phyloP scores from a whole-genome alignment of 2,797 vertebrate species.

The Rhabdophis nuchalis region DNA sequence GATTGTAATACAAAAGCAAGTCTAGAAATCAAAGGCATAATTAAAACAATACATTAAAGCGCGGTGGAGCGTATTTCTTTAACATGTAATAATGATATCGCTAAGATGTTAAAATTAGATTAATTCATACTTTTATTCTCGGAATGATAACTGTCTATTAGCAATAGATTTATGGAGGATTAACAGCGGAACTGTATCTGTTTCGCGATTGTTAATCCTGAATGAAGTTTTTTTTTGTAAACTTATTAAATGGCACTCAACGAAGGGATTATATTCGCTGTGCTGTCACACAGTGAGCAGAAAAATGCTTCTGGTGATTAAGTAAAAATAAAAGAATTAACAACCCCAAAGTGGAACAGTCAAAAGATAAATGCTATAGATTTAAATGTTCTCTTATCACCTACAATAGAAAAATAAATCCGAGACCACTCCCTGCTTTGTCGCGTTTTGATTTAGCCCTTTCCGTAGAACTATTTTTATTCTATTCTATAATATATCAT shows the following conservation, averaged over 20 bases:
- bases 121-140: slow-evolving; percentile 53
- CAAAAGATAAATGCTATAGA: not conserved
- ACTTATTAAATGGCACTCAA: slow-evolving; percentile 70
- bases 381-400: not conserved
- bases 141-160: slow-evolving; percentile 58
- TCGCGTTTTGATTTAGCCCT: not conserved
- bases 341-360: slow-evolving; percentile 28
- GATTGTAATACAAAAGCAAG: not conserved
- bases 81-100: slow-evolving; percentile 60
- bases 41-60: slow-evolving; percentile 34
- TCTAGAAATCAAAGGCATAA: not conserved
- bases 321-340: slow-evolving; percentile 32
- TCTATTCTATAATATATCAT: too few species aligned
- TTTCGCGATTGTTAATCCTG: slow-evolving; percentile 66
- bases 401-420: not conserved
- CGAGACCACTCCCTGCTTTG: not conserved
- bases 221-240: slow-evolving; percentile 58
- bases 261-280: slow-evolving; percentile 64
- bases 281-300: slow-evolving; percentile 54
- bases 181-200: slow-evolving; percentile 64
- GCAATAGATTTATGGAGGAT: slow-evolving; percentile 69
- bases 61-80: slow-evolving; percentile 54
- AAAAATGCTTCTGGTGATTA: slow-evolving; percentile 43
- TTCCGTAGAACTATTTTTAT: too few species aligned
- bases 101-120: slow-evolving; percentile 60